phyloP scores from a whole-genome alignment of 2,888 invertebrate genomes.

The Drosophila nr. perissopoda region DNA sequence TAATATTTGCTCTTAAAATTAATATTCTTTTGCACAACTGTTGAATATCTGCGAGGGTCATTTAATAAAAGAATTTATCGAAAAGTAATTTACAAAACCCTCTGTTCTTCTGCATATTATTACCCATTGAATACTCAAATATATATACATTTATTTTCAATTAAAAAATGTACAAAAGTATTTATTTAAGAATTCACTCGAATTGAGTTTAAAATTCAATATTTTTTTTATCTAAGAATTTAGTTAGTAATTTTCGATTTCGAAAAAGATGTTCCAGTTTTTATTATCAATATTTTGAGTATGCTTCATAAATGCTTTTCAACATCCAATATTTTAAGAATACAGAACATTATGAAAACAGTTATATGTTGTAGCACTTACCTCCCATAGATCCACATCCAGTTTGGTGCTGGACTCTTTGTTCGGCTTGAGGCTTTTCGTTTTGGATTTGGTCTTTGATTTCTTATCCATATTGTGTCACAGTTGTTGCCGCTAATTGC shows the following conservation, averaged over 20 bases:
- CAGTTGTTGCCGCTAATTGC: slow-evolving; percentile 48
- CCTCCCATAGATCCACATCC: slow-evolving; percentile 84
- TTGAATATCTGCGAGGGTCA: background rate
- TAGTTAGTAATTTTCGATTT: background rate
- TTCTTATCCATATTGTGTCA: slow-evolving; percentile 69
- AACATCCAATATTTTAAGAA: background rate
- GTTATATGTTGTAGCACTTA: slow-evolving; percentile 41
- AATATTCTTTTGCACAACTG: background rate
- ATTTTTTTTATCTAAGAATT: background rate
- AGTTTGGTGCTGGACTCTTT: slow-evolving; percentile 82
- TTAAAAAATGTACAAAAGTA: background rate
- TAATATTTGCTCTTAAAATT: background rate
- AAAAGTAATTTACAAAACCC: background rate
- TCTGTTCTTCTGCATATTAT: background rate
- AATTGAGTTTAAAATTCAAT: background rate
- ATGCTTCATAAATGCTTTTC: no score
- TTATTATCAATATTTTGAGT: background rate
- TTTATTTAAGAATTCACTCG: background rate
- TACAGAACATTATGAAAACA: background rate
- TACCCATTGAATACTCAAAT: background rate
- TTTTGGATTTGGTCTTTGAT: slow-evolving; percentile 78
- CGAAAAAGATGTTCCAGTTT: background rate
- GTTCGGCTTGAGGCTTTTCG: slow-evolving; percentile 79
- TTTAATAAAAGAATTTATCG: background rate
- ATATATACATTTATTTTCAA: background rate